Percentiles rank a stretch among this genome's conserved stretches.
phyloP scores from a whole-genome alignment of 2,888 invertebrate genomes.

The Cerastoderma edule region DNA sequence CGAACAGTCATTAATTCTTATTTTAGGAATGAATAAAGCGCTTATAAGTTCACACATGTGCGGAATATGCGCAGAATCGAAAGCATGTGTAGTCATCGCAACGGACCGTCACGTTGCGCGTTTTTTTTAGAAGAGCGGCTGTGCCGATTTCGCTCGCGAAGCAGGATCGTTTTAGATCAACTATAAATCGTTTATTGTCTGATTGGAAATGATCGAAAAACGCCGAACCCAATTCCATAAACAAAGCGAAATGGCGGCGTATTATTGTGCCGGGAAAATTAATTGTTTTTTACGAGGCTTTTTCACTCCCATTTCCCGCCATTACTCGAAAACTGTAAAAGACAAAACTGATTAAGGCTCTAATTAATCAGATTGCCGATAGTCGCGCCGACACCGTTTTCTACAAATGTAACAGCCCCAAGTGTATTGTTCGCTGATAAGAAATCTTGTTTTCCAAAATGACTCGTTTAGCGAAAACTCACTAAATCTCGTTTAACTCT shows the following conservation, averaged over 20 bases:
- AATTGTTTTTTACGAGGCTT: conserved; percentile 46
- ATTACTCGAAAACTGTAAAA: conserved; percentile 41
- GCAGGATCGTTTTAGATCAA: conserved; percentile 4
- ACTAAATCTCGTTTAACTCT: conserved; percentile 50
- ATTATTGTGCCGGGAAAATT: conserved; percentile 45
- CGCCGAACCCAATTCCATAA: conserved; percentile 24
- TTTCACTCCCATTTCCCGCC: conserved; percentile 32
- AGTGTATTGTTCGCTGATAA: conserved; percentile 42
- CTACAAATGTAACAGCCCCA: conserved; percentile 50
- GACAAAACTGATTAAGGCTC: conserved; percentile 41
- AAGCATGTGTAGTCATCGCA: too few species aligned
- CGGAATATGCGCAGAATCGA: too few species aligned
- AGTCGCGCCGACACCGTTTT: conserved; percentile 31
- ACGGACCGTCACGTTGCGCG: too few species aligned
- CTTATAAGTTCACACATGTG: too few species aligned
- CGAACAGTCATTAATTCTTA: too few species aligned
- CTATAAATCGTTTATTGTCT: conserved; percentile 29
- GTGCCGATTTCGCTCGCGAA: conserved; percentile 11
- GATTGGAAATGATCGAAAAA: conserved; percentile 20
- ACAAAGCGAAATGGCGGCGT: conserved; percentile 13
- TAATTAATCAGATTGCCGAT: conserved; percentile 40
- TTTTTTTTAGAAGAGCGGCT: too few species aligned
- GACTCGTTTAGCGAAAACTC: conserved; percentile 38
- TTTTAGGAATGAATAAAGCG: too few species aligned
- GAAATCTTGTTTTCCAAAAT: conserved; percentile 38